Conservation (phyloP, 1,140 invertebrate genomes). For the Nixonia krombeini region DNA sequence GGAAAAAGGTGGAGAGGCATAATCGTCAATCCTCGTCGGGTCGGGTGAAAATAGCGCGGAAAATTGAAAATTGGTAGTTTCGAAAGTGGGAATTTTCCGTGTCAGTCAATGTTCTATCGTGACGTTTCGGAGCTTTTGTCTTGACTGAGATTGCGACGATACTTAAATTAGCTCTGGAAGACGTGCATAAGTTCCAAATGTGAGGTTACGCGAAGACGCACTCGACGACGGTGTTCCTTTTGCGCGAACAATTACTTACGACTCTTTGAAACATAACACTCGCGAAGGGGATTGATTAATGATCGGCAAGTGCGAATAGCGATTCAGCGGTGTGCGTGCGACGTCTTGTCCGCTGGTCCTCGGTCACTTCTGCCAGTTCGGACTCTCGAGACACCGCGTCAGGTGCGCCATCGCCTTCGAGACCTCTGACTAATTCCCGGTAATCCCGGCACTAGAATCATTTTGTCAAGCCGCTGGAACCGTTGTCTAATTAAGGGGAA, state of each 20-base stretch:
- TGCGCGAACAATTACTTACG: constrained; percentile 1
- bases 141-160: neutral
- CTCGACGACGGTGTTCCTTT: neutral
- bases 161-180: neutral
- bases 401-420: too few relatives aligned
- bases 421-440: too few relatives aligned
- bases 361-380: neutral
- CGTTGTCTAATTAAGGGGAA: too few relatives aligned
- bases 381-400: too few relatives aligned
- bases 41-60: constrained; percentile 15
- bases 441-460: too few relatives aligned
- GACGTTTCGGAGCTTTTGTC: too few relatives aligned
- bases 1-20: constrained; percentile 8
- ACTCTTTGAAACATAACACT: neutral
- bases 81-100: too few relatives aligned
- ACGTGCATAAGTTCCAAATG: neutral
- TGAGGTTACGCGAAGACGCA: neutral
- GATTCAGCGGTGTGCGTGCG: neutral
- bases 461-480: too few relatives aligned
- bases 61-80: constrained; percentile 20
- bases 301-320: neutral
- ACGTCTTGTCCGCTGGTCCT: neutral
- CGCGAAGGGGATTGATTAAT: constrained; percentile 4
- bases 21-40: constrained; percentile 48
- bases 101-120: too few relatives aligned